Evolutionary conservation across 2,888 invertebrate species (phyloP).

Genomic region (Microctonus brassicae): DNA sequence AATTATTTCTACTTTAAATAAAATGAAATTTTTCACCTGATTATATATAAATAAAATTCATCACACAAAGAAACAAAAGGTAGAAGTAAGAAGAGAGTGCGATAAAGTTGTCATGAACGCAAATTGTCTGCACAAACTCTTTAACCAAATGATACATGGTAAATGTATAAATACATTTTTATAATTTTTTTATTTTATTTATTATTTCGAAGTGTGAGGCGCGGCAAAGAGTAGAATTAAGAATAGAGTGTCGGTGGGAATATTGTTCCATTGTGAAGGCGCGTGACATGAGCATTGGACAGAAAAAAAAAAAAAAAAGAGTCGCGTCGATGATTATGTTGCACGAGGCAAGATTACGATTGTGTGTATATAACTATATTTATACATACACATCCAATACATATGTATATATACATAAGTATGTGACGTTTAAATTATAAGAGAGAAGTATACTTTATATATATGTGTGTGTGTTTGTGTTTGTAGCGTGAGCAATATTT

Average conservation of each 20-base stretch:
- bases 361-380: not conserved
- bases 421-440: conserved; percentile 2
- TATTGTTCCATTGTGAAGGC: conserved; percentile 31
- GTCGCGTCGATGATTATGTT: conserved; percentile 31
- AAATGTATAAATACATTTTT: not conserved
- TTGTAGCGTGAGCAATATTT: conserved; percentile 31
- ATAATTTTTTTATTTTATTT: not conserved
- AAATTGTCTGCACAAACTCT: not conserved
- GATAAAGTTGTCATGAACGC: not conserved
- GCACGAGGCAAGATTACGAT: not conserved
- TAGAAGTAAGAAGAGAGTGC: not conserved
- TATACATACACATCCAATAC: not conserved
- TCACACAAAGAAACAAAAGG: not conserved
- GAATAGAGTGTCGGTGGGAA: conserved; percentile 33
- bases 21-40: too few relatives aligned
- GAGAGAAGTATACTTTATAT: conserved; percentile 5
- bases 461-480: not conserved
- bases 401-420: too few relatives aligned
- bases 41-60: not conserved
- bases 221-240: conserved; percentile 17
- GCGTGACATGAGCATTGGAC: conserved; percentile 32
- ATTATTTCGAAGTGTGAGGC: conserved; percentile 26
- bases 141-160: not conserved
- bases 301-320: too few relatives aligned
- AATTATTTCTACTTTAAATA: too few relatives aligned